Evolutionary conservation across 2,113 vertebrate genomes (phyloP), one percentile per base, ranked within the genome.

Genomic region (Paralichthys olivaceus): DNA sequence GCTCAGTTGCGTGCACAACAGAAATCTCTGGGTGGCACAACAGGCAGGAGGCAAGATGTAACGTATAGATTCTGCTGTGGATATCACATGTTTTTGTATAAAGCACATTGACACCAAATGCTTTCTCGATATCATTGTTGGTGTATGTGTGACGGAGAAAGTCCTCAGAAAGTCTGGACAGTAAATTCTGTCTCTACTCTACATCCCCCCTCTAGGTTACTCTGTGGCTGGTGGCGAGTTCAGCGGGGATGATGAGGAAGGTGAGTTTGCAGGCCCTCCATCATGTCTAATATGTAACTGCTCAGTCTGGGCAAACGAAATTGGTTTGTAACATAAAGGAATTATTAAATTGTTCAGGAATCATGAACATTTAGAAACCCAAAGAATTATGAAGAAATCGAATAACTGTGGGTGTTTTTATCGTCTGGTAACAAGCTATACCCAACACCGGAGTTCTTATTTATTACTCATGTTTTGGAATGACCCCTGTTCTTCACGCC

Each of bases 161-260:
- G n/a, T n/a, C n/a, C n/a, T n/a, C n/a, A n/a, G n/a, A n/a, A n/a
- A n/a, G n/a, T n/a, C n/a, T n/a, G n/a, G n/a, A n/a, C n/a, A n/a
- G n/a, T n/a, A n/a, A n/a, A n/a, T 40, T 40, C 12, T 11, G 2
- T 40, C 12, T 40, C 11, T 40, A 62, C 32, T 25, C 22, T 43
- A 40, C 3, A 6, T 77, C 25, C 37, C 12, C 68, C 37, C 72
- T 87, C 9, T 83, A 98, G 96, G 96, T 74, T 98, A 97, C 63
- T 96, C 96, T 43, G 95, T 98, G 80, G 92, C 96, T 34, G 94
- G 94, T 22, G 96, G 96, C 0, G 96, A 97, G 89, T 98, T 98
- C 90, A 97, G 87, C 77, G 94, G 95, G 20, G 96, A 96, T 62
- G 66, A 84, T 37, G 91, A 89, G 66, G 96, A 97, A 95, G 96